Evolutionary conservation across 2,888 invertebrate species (phyloP), one percentile per base, ranked within the genome.

Genomic region (Tetheella fluctuosa): DNA sequence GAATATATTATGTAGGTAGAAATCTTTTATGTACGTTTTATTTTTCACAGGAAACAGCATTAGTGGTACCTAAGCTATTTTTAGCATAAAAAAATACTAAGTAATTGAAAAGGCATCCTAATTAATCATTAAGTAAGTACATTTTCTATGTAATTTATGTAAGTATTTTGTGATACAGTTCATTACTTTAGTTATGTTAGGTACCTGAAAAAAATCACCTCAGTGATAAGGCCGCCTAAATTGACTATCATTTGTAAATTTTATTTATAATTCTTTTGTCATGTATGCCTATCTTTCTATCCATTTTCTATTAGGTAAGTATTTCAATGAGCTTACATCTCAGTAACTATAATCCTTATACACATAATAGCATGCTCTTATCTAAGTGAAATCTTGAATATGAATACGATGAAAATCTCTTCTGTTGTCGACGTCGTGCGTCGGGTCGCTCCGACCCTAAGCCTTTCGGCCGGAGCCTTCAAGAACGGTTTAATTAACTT

Each of bases 401-500:
- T 57, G 60, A 61, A 64, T 64, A 62, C 61, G 60, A 60, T 61
- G 52, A 7, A 48, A 48, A 48, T 48, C 48, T 48, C 48, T 2
- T 48, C 54, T 53, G 59, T 58, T 54, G 68, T 59, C 53, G 60
- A 34, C 34, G 2, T 13, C 13, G 34, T 4, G 63, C 65, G 63
- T 64, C 64, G 53, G 56, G 13, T 63, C 64, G 62, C 58, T 69
- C 71, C 74, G 64, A 73, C 80, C 70, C 74, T 73, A 63, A 62
- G 64, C 68, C 72, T 42, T 48, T 20, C 17, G 20, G 7, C 48
- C 63, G 66, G 65, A 77, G 76, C 77, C 77, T 79, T 88, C 90
- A 89, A 88, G 90, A 85, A 86, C 82, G 86, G 80, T 84, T 91
- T 93, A 91, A 92, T 93, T 93, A 93, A 92, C 88, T 90, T 91